Evolutionary conservation across 1,140 invertebrate species (phyloP), one percentile per base, ranked within the genome.

Genomic region (Drosophila parabipectinata): DNA sequence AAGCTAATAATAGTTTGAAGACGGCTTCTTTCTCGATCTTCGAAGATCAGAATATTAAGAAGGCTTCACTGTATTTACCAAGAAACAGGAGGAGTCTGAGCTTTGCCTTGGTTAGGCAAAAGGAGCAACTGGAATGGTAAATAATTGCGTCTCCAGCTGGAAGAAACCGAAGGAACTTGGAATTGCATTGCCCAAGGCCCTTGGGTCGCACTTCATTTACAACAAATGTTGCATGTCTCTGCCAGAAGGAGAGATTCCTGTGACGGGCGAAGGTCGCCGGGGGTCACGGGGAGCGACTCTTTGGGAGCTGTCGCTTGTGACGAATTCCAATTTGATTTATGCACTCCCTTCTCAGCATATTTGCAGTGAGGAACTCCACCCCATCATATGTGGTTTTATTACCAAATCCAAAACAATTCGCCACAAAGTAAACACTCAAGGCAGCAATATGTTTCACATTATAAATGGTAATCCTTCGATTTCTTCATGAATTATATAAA

Each of bases 291-390:
- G 30, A n/a, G 34, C 51, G 51, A 57, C 59, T 28, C 18, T 67
- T 21, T 34, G 18, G 30, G 24, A 54, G 51, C 54, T 61, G 61
- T 77, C 54, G 50, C 30, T 37, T 81, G 82, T 78, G 82, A 87
- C 78, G 82, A 78, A 87, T 87, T 76, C 52, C 15, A 51, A 59
- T 57, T 87, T 85, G 82, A 85, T 85, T 85, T 85, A 87, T 81
- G 61, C 55, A 62, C 75, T 73, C 52, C 54, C 50, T 8, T 45
- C 28, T 14, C 39, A 41, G 47, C 66, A 60, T 59, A 59, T 62
- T 61, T 30, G 48, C 48, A 51, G 53, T 30, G 6, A 5, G 24
- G 34, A 21, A 30, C 55, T n/a, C 32, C n/a, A 30, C 44, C 18
- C 24, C 51, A 54, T 30, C 44, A 26, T 18, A 58, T 55, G 39